phyloP scores from a whole-genome alignment of 2,888 invertebrate genomes.

The Teinopalpus imperialis region DNA sequence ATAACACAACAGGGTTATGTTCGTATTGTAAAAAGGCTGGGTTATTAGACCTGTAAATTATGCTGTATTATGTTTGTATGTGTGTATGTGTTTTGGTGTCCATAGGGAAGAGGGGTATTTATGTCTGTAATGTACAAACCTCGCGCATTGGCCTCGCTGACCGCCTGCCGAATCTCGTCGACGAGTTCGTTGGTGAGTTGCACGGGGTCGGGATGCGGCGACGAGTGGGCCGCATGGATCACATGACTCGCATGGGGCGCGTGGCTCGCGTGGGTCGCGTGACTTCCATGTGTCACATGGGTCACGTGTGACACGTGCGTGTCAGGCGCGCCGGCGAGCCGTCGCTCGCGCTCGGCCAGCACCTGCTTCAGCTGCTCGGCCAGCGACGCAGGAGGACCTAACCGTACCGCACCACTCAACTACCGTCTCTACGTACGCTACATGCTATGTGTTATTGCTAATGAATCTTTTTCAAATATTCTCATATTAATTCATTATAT shows the following conservation, averaged over 20 bases:
- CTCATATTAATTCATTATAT: too few relatives aligned
- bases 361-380: constrained; percentile 94
- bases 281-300: constrained; percentile 25
- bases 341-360: constrained; percentile 91
- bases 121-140: too few relatives aligned
- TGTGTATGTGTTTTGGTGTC: too few relatives aligned
- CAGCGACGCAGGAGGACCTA: constrained; percentile 88
- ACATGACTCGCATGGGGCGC: constrained; percentile 17
- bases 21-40: too few relatives aligned
- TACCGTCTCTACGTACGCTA: not conserved
- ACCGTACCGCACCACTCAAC: constrained; percentile 34
- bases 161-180: constrained; percentile 93
- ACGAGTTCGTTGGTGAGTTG: constrained; percentile 91
- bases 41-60: too few relatives aligned
- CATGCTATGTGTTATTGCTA: too few relatives aligned
- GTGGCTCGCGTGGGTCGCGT: constrained; percentile 20
- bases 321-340: constrained; percentile 78
- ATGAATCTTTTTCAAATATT: too few relatives aligned
- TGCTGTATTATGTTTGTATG: too few relatives aligned
- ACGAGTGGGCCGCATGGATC: constrained; percentile 3
- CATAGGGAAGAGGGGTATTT: too few relatives aligned
- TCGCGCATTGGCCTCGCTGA: constrained; percentile 93
- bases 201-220: constrained; percentile 82
- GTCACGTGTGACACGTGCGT: constrained; percentile 31
- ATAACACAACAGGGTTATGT: too few relatives aligned